Conservation (phyloP, 2,797 vertebrate genomes). For the Chelonia mydas region DNA sequence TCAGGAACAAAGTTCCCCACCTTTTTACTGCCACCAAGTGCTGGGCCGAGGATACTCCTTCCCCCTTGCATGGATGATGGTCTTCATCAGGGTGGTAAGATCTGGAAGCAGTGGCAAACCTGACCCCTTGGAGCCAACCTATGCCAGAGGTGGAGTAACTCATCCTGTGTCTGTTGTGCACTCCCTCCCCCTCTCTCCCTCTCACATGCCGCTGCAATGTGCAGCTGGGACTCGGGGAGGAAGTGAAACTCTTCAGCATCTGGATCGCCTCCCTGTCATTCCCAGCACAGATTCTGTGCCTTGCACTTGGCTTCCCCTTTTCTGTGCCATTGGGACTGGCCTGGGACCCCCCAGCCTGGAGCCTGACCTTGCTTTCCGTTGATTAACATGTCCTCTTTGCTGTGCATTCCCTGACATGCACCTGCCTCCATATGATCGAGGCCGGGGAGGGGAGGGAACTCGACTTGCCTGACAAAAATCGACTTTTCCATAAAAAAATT, state of each 20-base stretch:
- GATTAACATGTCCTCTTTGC: background rate
- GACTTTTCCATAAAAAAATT: background rate
- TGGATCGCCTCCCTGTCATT: background rate
- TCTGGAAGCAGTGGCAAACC: background rate
- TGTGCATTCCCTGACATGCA: background rate
- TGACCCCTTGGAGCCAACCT: background rate
- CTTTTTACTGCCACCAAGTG: background rate
- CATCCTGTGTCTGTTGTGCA: background rate
- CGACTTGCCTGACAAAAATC: too few relatives aligned
- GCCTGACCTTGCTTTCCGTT: background rate
- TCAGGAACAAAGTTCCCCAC: background rate
- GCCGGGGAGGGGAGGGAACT: too few relatives aligned
- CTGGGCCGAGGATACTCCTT: background rate
- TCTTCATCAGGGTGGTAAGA: accelerated
- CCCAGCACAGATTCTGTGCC: accelerated
- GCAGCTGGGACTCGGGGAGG: background rate
- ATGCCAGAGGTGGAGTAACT: accelerated
- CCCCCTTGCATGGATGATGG: background rate
- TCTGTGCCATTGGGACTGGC: background rate
- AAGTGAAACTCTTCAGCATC: background rate
- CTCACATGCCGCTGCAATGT: accelerated
- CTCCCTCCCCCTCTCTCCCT: background rate
- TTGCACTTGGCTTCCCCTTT: background rate
- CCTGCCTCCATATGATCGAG: background rate
- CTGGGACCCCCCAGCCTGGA: accelerated